Base-by-base conservation (phyloP, 2,797 vertebrate genomes). In the Anguilla obscura region DNA sequence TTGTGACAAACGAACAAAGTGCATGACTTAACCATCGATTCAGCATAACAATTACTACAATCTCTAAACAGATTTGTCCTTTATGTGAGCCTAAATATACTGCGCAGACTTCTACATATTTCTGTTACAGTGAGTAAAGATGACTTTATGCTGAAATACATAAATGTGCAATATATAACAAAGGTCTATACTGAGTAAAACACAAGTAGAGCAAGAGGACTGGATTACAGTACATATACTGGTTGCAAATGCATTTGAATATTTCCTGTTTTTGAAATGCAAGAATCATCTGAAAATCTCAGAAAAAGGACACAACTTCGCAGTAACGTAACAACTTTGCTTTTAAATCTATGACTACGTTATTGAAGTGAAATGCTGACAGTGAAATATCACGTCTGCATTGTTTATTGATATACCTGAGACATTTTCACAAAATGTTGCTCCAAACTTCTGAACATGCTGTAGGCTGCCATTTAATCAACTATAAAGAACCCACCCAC, bases 261-360 rank as follows among this genome's bases (percentile, higher is more conserved):
- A 36, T 40, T 36, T 40, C 14, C 14, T 36, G 5, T 79, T 89
- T 76, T 88, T 88, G 87, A 91, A 89, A 88, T 86, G 40, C 84
- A 74, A 86, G 85, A 86, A 86, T 85, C 74, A 84, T 88, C 54
- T 86, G 66, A 54, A 71, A 52, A 69, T 74, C 85, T 84, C 63
- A 33, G 66, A 86, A 54, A 48, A 89, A 87, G 87, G 86, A 63
- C 71, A 63, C 52, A 80, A 45, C 48, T 79, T n/a, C 16, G 74
- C 76, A 86, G 69, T 66, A 69, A 74, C 24, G 52, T 56, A 30
- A 76, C 66, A 56, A 76, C 48, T 30, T 54, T 21, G 14, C 3
- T 86, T 83, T 79, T 85, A 54, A 58, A 88, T 86, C n/a, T 12
- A n/a, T 21, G 14, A 27, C 40, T 52, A 30, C 79, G 45, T 54